Conservation (phyloP, 30 jellyfish, hydroid and myxozoan genomes). For the Hydractinia symbiolongicarpus region DNA sequence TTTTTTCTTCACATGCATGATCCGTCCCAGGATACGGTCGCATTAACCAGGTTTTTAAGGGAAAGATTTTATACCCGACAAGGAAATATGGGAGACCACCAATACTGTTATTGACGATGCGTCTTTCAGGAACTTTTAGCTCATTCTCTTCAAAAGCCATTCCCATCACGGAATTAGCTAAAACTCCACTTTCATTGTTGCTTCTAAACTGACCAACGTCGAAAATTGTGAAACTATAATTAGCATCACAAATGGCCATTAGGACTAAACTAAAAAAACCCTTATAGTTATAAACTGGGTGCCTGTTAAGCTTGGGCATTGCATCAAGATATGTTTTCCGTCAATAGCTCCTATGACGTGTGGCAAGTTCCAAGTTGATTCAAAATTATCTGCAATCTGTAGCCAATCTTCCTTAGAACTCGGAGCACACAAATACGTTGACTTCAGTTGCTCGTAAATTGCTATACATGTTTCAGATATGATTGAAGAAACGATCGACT, state of each 20-base stretch:
- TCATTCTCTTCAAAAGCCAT: constrained; percentile 13
- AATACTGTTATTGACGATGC: not conserved
- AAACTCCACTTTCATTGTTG: constrained; percentile 24
- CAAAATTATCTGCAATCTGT: constrained; percentile 14
- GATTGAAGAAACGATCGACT: constrained; percentile 28
- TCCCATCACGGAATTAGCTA: constrained; percentile 24
- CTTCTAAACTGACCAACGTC: constrained; percentile 19
- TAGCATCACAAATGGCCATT: constrained; percentile 77
- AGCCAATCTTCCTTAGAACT: constrained; percentile 46
- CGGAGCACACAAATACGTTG: constrained; percentile 16
- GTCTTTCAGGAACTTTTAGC: not conserved
- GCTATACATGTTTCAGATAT: constrained; percentile 40
- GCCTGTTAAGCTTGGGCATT: constrained; percentile 44
- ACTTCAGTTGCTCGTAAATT: constrained; percentile 32
- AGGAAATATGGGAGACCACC: constrained; percentile 27
- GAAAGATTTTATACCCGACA: constrained; percentile 34
- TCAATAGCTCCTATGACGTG: constrained; percentile 9
- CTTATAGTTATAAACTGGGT: constrained; percentile 11
- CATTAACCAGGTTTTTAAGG: constrained; percentile 21
- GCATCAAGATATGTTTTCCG: constrained; percentile 41
- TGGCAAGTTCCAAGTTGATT: constrained; percentile 51
- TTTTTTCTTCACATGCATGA: not conserved
- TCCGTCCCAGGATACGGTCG: constrained; percentile 12
- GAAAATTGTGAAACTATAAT: constrained; percentile 43
- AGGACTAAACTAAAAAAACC: constrained; percentile 21